Conservation (phyloP, 2,888 invertebrate species). For the Gymnocheta viridis region DNA sequence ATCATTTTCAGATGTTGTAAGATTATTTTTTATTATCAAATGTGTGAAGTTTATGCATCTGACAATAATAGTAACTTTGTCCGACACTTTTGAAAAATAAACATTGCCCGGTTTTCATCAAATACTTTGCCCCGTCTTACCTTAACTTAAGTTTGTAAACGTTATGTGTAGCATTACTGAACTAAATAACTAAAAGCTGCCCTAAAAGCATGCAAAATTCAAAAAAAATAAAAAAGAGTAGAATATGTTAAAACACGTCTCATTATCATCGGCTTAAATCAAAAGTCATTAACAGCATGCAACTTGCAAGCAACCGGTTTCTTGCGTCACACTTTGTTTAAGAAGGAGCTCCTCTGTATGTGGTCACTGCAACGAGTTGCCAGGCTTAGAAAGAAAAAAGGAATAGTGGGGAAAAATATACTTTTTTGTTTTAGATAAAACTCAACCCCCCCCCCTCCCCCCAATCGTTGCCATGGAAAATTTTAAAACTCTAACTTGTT, state of each 20-base stretch:
- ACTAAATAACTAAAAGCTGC: constrained; percentile 10
- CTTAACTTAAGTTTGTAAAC: background rate
- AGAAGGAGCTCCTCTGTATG: constrained; percentile 45
- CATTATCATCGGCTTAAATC: constrained; percentile 42
- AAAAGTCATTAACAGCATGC: constrained; percentile 40
- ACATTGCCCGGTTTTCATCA: background rate
- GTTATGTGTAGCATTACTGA: background rate
- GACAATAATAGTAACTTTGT: too few species aligned
- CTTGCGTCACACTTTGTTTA: constrained; percentile 41
- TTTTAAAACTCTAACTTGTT: too few species aligned
- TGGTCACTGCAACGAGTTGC: constrained; percentile 19
- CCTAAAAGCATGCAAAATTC: constrained; percentile 33
- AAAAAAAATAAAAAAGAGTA: constrained; percentile 3
- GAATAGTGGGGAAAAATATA: background rate
- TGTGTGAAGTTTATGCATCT: too few species aligned
- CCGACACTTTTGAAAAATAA: too few species aligned
- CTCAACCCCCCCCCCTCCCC: too few species aligned
- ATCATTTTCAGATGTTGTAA: too few species aligned
- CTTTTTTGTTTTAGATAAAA: too few species aligned
- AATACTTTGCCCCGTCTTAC: background rate
- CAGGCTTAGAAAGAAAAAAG: background rate
- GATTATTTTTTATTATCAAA: too few species aligned
- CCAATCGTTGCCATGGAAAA: too few species aligned
- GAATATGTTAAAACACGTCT: constrained; percentile 42
- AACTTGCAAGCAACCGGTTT: constrained; percentile 55